These are phyloP conservation scores for Ariopsis seemanni DNA, from an alignment of 2,113 vertebrate species.

Conservation along the genomic window DNA sequence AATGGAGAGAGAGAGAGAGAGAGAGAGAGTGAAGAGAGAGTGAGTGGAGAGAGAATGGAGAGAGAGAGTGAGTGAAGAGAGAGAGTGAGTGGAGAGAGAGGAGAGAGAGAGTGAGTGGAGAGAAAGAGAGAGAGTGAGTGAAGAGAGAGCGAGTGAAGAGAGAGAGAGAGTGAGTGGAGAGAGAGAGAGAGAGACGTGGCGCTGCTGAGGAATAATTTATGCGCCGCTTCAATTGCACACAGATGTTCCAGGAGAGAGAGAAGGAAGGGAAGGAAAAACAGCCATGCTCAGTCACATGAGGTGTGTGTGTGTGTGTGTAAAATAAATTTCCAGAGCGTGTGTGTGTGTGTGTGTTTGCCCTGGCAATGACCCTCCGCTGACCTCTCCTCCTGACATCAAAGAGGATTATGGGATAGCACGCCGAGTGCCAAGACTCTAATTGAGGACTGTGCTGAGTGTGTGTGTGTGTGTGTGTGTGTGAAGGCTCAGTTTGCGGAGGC, in stretches of 20 bases:
- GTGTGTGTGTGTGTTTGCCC: conserved; percentile 56
- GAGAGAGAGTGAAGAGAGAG: not conserved
- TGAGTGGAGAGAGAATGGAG: not conserved
- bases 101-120: conserved; percentile 10
- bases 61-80: conserved; percentile 12
- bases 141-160: not conserved
- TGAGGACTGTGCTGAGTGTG: conserved; percentile 38
- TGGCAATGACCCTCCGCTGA: conserved; percentile 69
- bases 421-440: conserved; percentile 51
- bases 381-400: conserved; percentile 69
- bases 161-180: conserved; percentile 32
- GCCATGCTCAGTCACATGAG: conserved; percentile 50
- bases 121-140: conserved; percentile 17
- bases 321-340: conserved; percentile 42
- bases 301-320: conserved; percentile 42
- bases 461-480: conserved; percentile 29
- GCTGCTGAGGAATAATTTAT: conserved; percentile 59
- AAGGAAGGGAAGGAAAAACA: conserved; percentile 47
- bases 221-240: conserved; percentile 57
- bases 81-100: conserved; percentile 7
- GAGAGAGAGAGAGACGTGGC: conserved; percentile 48
- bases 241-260: conserved; percentile 58
- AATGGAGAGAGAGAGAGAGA: not conserved
- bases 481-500: conserved; percentile 15
- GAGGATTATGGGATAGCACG: conserved; percentile 59